A percentile compares a stretch with the other conserved stretches of the same genome.
phyloP scores from a whole-genome alignment of 2,113 vertebrate species.

The Percina caprodes region DNA sequence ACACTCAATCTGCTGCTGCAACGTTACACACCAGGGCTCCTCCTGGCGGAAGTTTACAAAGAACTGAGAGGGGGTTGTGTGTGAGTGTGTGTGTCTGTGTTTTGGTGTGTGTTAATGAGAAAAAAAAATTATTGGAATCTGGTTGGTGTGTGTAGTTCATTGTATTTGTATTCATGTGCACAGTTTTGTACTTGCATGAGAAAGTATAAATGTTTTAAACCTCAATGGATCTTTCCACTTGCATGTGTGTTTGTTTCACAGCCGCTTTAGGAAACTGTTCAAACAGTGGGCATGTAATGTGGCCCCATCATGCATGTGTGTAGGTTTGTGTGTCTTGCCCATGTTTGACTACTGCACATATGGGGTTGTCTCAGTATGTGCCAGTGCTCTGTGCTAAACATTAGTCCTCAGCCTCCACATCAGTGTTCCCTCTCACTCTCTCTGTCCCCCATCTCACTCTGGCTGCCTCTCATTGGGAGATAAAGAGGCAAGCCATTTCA shows the following conservation, averaged over 20 bases:
- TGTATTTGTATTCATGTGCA: slow-evolving; percentile 63
- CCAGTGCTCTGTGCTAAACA: slow-evolving; percentile 74
- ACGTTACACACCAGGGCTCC: slow-evolving; percentile 68
- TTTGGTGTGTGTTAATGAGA: slow-evolving; percentile 45
- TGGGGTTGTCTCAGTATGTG: slow-evolving; percentile 63
- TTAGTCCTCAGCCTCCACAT: slow-evolving; percentile 58
- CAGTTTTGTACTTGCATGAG: slow-evolving; percentile 49
- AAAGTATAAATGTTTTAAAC: slow-evolving; percentile 54
- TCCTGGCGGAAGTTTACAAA: slow-evolving; percentile 72
- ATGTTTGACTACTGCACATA: slow-evolving; percentile 54
- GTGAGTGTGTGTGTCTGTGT: slow-evolving; percentile 32
- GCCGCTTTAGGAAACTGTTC: slow-evolving; percentile 72
- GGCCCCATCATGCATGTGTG: slow-evolving; percentile 51
- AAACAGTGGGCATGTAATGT: slow-evolving; percentile 62
- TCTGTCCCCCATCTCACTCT: slow-evolving; percentile 40
- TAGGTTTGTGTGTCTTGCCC: slow-evolving; percentile 53
- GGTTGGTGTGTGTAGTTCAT: slow-evolving; percentile 43
- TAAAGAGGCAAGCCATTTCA: slow-evolving; percentile 81
- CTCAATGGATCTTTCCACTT: slow-evolving; percentile 49
- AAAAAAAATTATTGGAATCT: slow-evolving; percentile 57
- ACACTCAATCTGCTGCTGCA: slow-evolving; percentile 71
- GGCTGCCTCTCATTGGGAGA: slow-evolving; percentile 75
- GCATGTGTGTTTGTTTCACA: slow-evolving; percentile 49
- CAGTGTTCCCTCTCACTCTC: slow-evolving; percentile 59
- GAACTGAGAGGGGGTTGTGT: slow-evolving; percentile 59